Evolutionary conservation across 2,797 vertebrate genomes (phyloP).

Genomic region (Cichlasoma orientale): DNA sequence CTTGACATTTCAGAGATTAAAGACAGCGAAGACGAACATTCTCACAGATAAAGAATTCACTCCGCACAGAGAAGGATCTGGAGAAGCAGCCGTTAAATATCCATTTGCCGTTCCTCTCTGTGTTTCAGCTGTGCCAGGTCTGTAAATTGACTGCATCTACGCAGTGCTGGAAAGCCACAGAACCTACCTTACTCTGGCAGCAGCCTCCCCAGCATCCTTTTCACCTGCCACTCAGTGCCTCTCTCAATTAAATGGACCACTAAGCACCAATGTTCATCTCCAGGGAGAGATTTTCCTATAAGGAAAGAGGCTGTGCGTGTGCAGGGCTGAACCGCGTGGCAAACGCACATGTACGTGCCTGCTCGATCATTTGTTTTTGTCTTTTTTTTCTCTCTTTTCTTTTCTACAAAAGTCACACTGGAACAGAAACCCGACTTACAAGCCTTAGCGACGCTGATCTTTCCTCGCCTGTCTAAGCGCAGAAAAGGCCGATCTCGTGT

Average conservation of each 20-base stretch:
- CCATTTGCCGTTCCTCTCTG: conserved; percentile 2
- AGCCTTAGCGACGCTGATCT: conserved; percentile 7
- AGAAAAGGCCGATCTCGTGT: background rate
- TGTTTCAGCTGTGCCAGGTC: conserved; percentile 20
- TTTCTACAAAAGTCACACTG: conserved; percentile 3
- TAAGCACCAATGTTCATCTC: conserved; percentile 41
- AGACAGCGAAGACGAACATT: background rate
- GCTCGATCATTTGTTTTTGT: conserved; percentile 3
- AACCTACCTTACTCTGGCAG: conserved; percentile 29
- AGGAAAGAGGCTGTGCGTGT: background rate
- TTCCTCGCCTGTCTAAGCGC: conserved; percentile 24
- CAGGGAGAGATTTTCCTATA: conserved; percentile 8
- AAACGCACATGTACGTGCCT: background rate
- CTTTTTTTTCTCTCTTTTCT: conserved; percentile 16
- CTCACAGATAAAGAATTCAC: background rate
- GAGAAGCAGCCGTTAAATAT: conserved; percentile 3
- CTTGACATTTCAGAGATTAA: background rate
- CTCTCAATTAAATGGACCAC: conserved; percentile 64
- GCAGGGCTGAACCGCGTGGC: background rate
- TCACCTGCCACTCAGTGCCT: conserved; percentile 60
- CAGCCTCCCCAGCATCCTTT: conserved; percentile 43
- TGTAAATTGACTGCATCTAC: conserved; percentile 45
- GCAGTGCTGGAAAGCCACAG: conserved; percentile 25
- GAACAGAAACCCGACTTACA: conserved; percentile 9
- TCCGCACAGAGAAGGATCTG: background rate